A percentile compares a stretch with the other conserved stretches of the same genome.
Evolutionary conservation across 2,888 invertebrate species (phyloP).

Genomic region (Tetropium fuscum): DNA sequence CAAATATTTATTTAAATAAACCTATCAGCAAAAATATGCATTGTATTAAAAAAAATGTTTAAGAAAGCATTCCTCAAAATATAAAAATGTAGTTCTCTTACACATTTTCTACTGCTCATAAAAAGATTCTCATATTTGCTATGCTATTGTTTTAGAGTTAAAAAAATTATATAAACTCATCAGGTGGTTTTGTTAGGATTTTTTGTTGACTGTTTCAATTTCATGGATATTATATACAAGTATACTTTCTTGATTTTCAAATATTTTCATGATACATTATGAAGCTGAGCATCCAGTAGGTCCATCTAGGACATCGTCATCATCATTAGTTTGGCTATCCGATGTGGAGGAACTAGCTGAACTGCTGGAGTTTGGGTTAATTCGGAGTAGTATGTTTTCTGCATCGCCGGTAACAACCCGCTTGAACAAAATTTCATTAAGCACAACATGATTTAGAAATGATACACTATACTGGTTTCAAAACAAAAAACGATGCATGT

Average conservation of each 20-base stretch:
- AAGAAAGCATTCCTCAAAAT: too few species aligned
- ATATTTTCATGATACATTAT: constrained; percentile 38
- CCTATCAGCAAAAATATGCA: too few species aligned
- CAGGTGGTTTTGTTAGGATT: constrained; percentile 11
- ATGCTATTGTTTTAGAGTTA: not conserved
- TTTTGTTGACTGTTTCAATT: constrained; percentile 10
- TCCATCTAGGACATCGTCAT: constrained; percentile 47
- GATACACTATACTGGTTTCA: too few species aligned
- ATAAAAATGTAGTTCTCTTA: too few species aligned
- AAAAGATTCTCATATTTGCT: not conserved
- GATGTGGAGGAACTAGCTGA: constrained; percentile 44
- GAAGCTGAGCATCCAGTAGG: constrained; percentile 54
- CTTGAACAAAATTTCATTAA: too few species aligned
- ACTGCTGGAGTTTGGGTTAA: constrained; percentile 34
- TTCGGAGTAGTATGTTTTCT: constrained; percentile 28
- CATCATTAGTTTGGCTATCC: constrained; percentile 43
- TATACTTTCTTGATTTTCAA: constrained; percentile 6
- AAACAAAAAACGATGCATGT: too few species aligned
- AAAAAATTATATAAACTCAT: not conserved
- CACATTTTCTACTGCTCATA: too few species aligned
- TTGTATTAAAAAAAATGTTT: too few species aligned
- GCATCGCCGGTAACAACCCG: constrained; percentile 25
- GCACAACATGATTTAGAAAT: too few species aligned
- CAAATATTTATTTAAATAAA: too few species aligned
- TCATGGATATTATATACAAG: constrained; percentile 14